These are phyloP conservation scores for Squalus acanthias DNA, from an alignment of 2,797 vertebrate species.

Conservation along the genomic window DNA sequence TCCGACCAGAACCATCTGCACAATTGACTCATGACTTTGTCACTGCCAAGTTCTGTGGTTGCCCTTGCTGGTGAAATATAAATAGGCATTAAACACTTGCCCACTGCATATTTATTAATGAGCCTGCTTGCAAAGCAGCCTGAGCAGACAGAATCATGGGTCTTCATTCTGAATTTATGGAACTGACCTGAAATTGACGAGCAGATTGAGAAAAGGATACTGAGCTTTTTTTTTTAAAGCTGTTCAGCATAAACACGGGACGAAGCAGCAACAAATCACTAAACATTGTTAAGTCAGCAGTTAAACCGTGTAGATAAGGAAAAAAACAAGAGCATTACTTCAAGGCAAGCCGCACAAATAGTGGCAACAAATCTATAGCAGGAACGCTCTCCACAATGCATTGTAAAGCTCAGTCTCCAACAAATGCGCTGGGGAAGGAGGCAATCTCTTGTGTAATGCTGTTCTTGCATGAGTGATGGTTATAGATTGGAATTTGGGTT, in stretches of 20 bases:
- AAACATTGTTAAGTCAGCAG: neutral
- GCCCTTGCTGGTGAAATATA: neutral
- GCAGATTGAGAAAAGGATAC: neutral
- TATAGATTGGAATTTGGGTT: neutral
- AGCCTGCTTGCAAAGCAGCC: neutral
- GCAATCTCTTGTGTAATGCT: neutral
- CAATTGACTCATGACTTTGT: neutral
- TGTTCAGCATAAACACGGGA: neutral
- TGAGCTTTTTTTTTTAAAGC: neutral
- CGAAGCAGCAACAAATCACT: neutral
- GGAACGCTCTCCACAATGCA: neutral
- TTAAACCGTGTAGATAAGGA: neutral
- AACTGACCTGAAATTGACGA: neutral
- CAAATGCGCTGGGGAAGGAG: neutral
- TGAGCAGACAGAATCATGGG: neutral
- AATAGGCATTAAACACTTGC: neutral
- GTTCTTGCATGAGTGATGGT: neutral
- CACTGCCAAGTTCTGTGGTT: neutral
- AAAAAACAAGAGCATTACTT: neutral
- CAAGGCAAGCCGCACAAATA: no score
- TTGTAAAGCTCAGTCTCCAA: neutral
- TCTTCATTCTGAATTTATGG: conserved; percentile 3
- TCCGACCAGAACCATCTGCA: neutral
- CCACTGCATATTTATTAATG: neutral
- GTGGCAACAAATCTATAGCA: neutral